Base-by-base conservation (phyloP, 2,113 vertebrate species). In the Zapus hudsonius region DNA sequence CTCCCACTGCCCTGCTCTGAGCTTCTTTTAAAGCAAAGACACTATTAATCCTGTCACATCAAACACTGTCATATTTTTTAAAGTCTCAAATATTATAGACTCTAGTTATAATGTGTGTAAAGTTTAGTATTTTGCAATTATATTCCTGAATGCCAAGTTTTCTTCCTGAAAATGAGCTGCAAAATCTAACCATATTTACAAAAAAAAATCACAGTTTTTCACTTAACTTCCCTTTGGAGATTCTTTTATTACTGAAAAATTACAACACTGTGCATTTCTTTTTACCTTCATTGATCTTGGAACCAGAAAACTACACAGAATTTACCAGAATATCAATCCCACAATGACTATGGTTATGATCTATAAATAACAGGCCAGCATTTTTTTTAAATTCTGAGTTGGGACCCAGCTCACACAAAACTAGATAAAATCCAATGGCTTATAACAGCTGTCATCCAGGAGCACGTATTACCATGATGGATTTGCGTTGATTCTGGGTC, bases 301-400 rank as follows among this genome's bases (percentile, higher is more conserved):
- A 74, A 52, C 47, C 22, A 82, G 73, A 15, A 33, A 67, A 87
- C 84, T 31, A 13, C 11, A 25, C n/a, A 33, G 0, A n/a, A 23
- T 84, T 95, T 95, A 84, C 72, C 29, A 64, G 81, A 92, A 81
- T 81, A 12, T 47, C 57, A 22, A 7, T 47, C 36, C 36, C 63
- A 31, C 81, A 78, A 64, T 76, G 5, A 83, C 31, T 75, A 38
- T 66, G 23, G 10, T 38, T n/a, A 13, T 82, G 79, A 52, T 74
- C 27, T 70, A 61, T 66, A 79, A 63, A 61, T 66, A 79, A 63
- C 55, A 66, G 88, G 22, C 16, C 31, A 83, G 52, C 89, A 15
- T 64, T 36, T 23, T 3, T 52, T 52, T n/a, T 52, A 19, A 25
- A 57, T n/a, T 42, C n/a, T 76, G 67, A 42, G 74, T 29, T 40